phyloP scores from a whole-genome alignment of 1,140 invertebrate genomes.

The Trichonephila clavipes region DNA sequence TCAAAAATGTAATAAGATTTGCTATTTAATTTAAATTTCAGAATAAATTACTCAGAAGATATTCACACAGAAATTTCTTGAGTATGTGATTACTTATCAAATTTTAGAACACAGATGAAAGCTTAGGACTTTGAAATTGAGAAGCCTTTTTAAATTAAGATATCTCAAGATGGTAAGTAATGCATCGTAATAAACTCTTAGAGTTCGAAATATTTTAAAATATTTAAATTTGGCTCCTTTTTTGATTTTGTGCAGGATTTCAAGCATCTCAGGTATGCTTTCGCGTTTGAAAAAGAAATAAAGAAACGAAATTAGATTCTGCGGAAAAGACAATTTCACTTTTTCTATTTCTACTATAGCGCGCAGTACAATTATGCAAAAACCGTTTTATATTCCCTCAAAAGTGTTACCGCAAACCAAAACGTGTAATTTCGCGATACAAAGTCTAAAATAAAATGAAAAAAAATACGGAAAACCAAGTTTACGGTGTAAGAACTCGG shows the following conservation, averaged over 20 bases:
- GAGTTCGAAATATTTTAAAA: too few relatives aligned
- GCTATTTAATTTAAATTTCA: too few relatives aligned
- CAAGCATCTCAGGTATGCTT: neutral
- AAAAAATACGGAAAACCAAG: constrained; percentile 17
- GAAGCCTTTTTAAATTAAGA: too few relatives aligned
- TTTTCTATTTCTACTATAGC: neutral
- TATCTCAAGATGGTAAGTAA: too few relatives aligned
- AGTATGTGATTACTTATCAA: too few relatives aligned
- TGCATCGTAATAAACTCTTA: too few relatives aligned
- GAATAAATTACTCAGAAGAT: too few relatives aligned
- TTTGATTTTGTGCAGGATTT: neutral
- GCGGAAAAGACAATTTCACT: neutral
- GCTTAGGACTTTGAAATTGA: too few relatives aligned
- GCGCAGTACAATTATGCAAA: constrained; percentile 68
- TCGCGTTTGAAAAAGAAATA: neutral
- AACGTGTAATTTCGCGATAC: constrained; percentile 58
- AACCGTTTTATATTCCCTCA: constrained; percentile 66
- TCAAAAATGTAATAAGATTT: too few relatives aligned
- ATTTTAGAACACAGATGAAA: too few relatives aligned
- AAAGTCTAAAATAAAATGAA: neutral
- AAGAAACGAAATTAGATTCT: constrained; percentile 6
- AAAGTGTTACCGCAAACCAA: constrained; percentile 40
- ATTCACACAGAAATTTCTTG: too few relatives aligned
- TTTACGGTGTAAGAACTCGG: constrained; percentile 37
- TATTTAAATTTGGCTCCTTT: neutral